phyloP scores from a whole-genome alignment of 2,888 invertebrate genomes.

The Aphidoletes aphidimyza region DNA sequence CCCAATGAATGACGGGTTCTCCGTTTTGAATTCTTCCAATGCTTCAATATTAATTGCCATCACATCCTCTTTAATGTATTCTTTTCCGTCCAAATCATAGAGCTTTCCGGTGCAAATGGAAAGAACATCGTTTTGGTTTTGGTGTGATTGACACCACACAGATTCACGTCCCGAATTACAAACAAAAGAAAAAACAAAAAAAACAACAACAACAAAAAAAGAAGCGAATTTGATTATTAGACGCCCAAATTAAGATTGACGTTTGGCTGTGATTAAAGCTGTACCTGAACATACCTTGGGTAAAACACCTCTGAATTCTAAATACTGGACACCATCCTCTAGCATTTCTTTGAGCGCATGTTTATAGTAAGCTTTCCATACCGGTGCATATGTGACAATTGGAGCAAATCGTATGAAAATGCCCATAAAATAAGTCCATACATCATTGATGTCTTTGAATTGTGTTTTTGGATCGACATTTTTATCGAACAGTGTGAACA shows the following conservation, averaged over 20 bases:
- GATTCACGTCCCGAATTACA: background rate
- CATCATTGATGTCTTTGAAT: constrained; percentile 69
- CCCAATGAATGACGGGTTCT: constrained; percentile 68
- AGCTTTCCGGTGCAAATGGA: background rate
- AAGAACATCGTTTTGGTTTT: background rate
- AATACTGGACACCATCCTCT: constrained; percentile 76
- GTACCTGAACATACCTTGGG: constrained; percentile 64
- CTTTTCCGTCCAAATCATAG: constrained; percentile 65
- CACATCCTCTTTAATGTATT: constrained; percentile 69
- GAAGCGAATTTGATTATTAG: background rate
- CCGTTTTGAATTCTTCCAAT: constrained; percentile 69
- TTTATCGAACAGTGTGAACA: constrained; percentile 70
- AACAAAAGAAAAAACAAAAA: background rate
- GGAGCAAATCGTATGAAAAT: constrained; percentile 70
- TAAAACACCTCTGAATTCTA: constrained; percentile 75
- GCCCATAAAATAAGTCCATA: constrained; percentile 71
- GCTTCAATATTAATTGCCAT: constrained; percentile 71
- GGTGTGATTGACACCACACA: too few relatives aligned
- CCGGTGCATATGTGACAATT: constrained; percentile 72
- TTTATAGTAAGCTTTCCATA: constrained; percentile 75
- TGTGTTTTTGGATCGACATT: constrained; percentile 65
- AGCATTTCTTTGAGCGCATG: constrained; percentile 72
- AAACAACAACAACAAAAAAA: background rate
- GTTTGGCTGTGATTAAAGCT: background rate
- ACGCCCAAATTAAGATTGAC: background rate